These are phyloP conservation scores for Macrostomum cliftonense DNA, from an alignment of 2,888 invertebrate genomes.

Conservation along the genomic window DNA sequence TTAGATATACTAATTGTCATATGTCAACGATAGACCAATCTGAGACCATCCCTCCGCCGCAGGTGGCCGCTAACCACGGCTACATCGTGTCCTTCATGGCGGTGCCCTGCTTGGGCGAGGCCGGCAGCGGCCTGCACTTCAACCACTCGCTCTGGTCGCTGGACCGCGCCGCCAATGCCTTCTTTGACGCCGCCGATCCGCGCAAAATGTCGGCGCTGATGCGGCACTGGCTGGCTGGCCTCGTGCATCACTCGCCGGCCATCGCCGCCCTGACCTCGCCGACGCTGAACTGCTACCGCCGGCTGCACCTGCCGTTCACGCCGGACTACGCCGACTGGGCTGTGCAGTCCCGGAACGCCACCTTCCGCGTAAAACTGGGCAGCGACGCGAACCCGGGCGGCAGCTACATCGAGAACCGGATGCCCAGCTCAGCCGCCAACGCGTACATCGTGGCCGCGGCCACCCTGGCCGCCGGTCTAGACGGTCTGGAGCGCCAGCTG, in stretches of 20 bases:
- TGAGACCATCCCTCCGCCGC: too few relatives aligned
- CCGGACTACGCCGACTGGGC: slow-evolving; percentile 8
- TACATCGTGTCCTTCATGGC: too few relatives aligned
- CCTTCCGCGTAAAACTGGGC: slow-evolving; percentile 7
- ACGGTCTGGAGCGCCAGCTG: slow-evolving; percentile 12
- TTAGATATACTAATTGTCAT: too few relatives aligned
- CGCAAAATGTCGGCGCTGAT: slow-evolving; percentile 12
- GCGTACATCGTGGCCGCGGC: slow-evolving; percentile 16
- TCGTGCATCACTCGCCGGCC: slow-evolving; percentile 14
- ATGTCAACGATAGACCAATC: too few relatives aligned
- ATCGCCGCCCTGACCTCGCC: slow-evolving; percentile 18
- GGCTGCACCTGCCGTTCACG: slow-evolving; percentile 12
- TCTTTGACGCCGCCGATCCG: slow-evolving; percentile 7
- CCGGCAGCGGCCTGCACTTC: slow-evolving; percentile 12
- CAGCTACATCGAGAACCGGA: slow-evolving; percentile 15
- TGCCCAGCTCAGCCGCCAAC: slow-evolving; percentile 16
- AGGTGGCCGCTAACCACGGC: too few relatives aligned
- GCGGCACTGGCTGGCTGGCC: slow-evolving; percentile 17
- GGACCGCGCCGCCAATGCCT: slow-evolving; percentile 5
- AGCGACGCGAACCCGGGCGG: background rate
- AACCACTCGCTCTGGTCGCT: slow-evolving; percentile 14
- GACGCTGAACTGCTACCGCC: slow-evolving; percentile 20
- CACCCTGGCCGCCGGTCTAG: slow-evolving; percentile 16
- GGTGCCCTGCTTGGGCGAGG: background rate
- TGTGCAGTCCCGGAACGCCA: slow-evolving; percentile 3